These are phyloP conservation scores for Amphiprion percula DNA, from an alignment of 2,113 vertebrate species.

Conservation along the genomic window DNA sequence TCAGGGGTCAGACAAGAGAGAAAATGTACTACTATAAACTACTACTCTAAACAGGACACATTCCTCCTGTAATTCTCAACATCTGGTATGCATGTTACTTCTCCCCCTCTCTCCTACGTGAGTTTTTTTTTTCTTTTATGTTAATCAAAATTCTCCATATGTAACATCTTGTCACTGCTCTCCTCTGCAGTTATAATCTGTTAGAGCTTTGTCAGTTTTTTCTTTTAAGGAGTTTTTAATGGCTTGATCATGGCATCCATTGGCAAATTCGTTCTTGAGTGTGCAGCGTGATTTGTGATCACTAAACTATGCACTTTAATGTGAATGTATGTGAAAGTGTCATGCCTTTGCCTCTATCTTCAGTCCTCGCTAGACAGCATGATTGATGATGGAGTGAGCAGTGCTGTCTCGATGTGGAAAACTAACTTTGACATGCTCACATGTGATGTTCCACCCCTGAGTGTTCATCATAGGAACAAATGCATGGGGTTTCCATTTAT, in stretches of 20 bases:
- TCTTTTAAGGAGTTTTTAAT: background rate
- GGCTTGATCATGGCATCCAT: background rate
- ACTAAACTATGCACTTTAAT: background rate
- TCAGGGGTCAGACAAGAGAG: constrained; percentile 59
- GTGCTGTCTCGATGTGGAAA: constrained; percentile 46
- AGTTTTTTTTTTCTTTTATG: constrained; percentile 44
- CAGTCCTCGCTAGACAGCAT: constrained; percentile 11
- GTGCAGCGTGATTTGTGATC: background rate
- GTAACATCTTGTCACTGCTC: constrained; percentile 43
- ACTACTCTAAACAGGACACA: constrained; percentile 81
- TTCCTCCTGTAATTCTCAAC: constrained; percentile 82
- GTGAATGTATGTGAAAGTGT: background rate
- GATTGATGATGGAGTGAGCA: constrained; percentile 62
- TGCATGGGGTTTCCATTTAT: constrained; percentile 37
- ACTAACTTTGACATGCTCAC: constrained; percentile 42
- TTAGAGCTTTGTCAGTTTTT: constrained; percentile 31
- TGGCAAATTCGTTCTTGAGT: background rate
- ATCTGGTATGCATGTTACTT: constrained; percentile 79
- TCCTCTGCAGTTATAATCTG: constrained; percentile 29
- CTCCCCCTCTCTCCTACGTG: constrained; percentile 37
- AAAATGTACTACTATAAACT: constrained; percentile 72
- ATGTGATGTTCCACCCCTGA: constrained; percentile 45
- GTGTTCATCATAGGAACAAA: constrained; percentile 25
- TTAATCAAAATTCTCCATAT: constrained; percentile 62
- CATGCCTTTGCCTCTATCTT: constrained; percentile 17